Base-by-base conservation (phyloP, 1,140 invertebrate species). In the Cylas formicarius region DNA sequence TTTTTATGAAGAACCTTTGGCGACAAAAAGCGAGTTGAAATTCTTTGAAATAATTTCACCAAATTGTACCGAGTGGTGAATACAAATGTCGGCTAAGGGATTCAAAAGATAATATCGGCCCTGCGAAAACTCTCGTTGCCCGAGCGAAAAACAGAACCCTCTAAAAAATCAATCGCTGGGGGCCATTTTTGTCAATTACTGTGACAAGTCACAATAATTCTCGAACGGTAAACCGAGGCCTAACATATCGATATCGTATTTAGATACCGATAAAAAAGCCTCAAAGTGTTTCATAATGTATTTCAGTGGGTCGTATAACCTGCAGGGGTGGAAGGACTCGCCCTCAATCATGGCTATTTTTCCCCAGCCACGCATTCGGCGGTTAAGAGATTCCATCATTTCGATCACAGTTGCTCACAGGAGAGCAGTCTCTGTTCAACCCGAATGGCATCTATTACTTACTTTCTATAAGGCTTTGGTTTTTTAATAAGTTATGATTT, bases 301-400 rank as follows among this genome's bases (percentile, higher is more conserved):
- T 62, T 42, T 53, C 38, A 40, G 46, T 45, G 37, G 43, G 45
- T 50, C 47, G 40, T 55, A 48, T 26, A 49, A 33, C 18, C 23
- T 34, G 46, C 48, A 56, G 52, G 50, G 53, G 53, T 49, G 53
- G 43, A 40, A 53, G 56, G 55, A 61, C 53, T 55, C 46, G 48
- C 53, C 56, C 57, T 65, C 64, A 63, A 66, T 66, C 64, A 66
- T 62, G 61, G 62, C 60, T 66, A 66, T 66, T 61, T 63, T 54
- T 60, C 64, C 64, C 64, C 52, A 56, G 64, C 49, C 51, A 60
- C 58, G 51, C 62, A 56, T 66, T 65, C 60, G 56, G 62, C 61
- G 62, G 61, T 65, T 65, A 63, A 64, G 57, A 66, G 63, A 66
- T 66, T 66, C 63, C 63, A 65, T 66, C 62, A 65, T 63, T 65